These are phyloP conservation scores for Onychostruthus taczanowskii DNA, from an alignment of 2,113 vertebrate species.

Conservation along the genomic window DNA sequence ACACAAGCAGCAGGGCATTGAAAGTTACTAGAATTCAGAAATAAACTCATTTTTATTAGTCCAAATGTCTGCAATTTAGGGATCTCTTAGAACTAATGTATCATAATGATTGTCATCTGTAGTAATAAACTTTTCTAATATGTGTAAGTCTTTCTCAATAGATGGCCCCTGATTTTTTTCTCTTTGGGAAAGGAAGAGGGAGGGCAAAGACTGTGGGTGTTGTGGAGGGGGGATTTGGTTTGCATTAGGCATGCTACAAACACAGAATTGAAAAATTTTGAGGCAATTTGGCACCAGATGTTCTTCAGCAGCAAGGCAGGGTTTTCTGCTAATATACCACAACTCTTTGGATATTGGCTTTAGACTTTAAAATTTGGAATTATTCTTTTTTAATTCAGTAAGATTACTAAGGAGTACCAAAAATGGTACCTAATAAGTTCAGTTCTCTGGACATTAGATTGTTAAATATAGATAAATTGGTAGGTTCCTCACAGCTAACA, in stretches of 20 bases:
- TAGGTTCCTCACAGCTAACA: background rate
- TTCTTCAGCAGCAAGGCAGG: background rate
- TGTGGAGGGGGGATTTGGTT: background rate
- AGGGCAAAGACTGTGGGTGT: background rate
- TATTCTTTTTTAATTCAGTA: background rate
- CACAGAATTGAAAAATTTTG: background rate
- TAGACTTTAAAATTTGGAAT: background rate
- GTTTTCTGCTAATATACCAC: background rate
- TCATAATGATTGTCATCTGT: background rate
- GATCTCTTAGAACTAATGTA: background rate
- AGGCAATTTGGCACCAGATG: background rate
- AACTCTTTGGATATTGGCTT: background rate
- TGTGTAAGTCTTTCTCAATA: background rate
- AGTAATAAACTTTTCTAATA: background rate
- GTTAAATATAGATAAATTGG: background rate
- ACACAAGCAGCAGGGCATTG: background rate
- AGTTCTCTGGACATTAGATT: background rate
- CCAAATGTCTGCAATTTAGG: background rate
- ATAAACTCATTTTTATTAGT: background rate
- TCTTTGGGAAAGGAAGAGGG: background rate
- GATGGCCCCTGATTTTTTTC: background rate
- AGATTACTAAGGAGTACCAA: background rate
- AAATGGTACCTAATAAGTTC: background rate
- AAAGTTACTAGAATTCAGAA: background rate
- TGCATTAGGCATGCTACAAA: conserved; percentile 17